phyloP scores from a whole-genome alignment of 2,888 invertebrate species.

The Pristionchus fissidentatus region DNA sequence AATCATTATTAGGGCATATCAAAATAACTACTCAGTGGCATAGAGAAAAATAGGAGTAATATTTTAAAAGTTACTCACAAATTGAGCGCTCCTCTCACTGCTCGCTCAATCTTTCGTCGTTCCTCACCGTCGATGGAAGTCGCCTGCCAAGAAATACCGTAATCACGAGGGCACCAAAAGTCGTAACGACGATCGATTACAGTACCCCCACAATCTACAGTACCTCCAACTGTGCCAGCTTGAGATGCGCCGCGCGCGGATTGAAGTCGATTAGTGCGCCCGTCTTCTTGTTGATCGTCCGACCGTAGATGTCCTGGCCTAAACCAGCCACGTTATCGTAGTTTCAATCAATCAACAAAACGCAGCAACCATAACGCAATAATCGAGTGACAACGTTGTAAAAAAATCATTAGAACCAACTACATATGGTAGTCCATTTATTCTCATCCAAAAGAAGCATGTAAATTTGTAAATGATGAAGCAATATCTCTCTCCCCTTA shows the following conservation, averaged over 20 bases:
- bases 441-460: background rate
- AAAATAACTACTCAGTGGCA: background rate
- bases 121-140: constrained; percentile 38
- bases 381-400: too few relatives aligned
- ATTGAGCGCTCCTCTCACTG: constrained; percentile 45
- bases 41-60: background rate
- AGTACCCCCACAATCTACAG: background rate
- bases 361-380: background rate
- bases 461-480: background rate
- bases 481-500: background rate
- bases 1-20: background rate
- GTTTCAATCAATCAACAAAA: too few relatives aligned
- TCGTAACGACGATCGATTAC: background rate
- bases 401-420: background rate
- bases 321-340: background rate
- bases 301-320: constrained; percentile 63
- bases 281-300: constrained; percentile 58
- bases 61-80: constrained; percentile 10
- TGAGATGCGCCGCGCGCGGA: constrained; percentile 58
- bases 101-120: constrained; percentile 31
- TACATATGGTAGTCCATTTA: background rate
- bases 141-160: constrained; percentile 29
- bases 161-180: background rate
- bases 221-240: constrained; percentile 59
- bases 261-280: constrained; percentile 63